These are phyloP conservation scores for Euplexia lucipara DNA, from an alignment of 2,888 invertebrate species.

Conservation along the genomic window DNA sequence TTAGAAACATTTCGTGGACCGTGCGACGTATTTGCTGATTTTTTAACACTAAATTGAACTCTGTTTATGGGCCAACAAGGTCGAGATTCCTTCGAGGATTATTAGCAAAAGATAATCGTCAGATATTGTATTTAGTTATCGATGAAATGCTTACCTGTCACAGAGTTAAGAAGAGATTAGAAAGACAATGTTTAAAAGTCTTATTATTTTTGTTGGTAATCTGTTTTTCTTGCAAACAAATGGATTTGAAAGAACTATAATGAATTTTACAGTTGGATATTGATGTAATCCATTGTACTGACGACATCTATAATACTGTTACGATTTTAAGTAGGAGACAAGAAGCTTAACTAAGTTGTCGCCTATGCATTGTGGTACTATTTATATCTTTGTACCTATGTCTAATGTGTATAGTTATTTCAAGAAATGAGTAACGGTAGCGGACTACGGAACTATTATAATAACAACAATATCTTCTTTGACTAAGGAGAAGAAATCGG, in stretches of 20 bases:
- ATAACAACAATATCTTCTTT: background rate
- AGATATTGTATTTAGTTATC: conserved; percentile 89
- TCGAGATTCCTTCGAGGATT: conserved; percentile 46
- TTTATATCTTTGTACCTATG: background rate
- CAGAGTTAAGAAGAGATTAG: conserved; percentile 67
- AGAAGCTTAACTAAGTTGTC: conserved; percentile 7
- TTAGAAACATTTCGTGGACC: conserved; percentile 67
- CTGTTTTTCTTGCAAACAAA: conserved; percentile 35
- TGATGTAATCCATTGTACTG: conserved; percentile 26
- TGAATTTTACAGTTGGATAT: conserved; percentile 17
- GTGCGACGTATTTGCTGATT: conserved; percentile 50
- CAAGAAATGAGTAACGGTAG: background rate
- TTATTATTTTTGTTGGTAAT: conserved; percentile 24
- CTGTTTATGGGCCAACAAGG: background rate
- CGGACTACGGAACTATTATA: background rate
- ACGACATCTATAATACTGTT: conserved; percentile 8
- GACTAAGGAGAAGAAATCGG: no score
- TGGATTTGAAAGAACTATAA: conserved; percentile 20
- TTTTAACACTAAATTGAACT: conserved; percentile 38
- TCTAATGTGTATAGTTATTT: background rate
- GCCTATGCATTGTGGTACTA: background rate
- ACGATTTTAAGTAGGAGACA: conserved; percentile 1
- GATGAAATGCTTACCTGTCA: conserved; percentile 74
- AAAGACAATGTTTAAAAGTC: conserved; percentile 18
- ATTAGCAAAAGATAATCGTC: conserved; percentile 82